A percentile compares a stretch with the other conserved stretches of the same genome.
These are phyloP conservation scores for Linepithema humile DNA, from an alignment of 1,140 invertebrate species.

Conservation along the genomic window DNA sequence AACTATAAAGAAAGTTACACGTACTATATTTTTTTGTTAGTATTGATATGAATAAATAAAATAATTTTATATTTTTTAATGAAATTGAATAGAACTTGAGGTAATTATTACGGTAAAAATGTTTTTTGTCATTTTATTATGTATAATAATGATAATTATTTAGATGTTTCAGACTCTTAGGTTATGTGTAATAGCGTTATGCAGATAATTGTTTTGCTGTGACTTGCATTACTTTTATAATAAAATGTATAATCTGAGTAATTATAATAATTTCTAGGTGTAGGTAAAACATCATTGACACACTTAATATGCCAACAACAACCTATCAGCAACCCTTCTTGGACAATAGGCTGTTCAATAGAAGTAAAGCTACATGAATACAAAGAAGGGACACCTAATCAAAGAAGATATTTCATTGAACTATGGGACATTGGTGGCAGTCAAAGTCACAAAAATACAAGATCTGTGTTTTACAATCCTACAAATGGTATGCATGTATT, in stretches of 20 bases:
- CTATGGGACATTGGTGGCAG: conserved; percentile 98
- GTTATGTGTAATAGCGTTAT: neutral
- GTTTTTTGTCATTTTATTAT: too few relatives aligned
- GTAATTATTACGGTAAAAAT: conserved; percentile 25
- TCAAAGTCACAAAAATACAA: conserved; percentile 94
- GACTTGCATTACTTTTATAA: neutral
- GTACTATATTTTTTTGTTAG: conserved; percentile 1
- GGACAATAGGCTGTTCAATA: conserved; percentile 97
- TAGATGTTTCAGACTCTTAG: neutral
- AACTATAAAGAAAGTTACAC: conserved; percentile 59
- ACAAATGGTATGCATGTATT: conserved; percentile 91
- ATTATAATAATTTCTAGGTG: conserved; percentile 84
- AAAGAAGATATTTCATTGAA: conserved; percentile 97
- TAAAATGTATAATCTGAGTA: neutral
- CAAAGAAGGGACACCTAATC: conserved; percentile 96
- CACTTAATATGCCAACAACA: conserved; percentile 96
- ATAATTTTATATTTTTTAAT: neutral
- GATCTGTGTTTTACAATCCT: conserved; percentile 96
- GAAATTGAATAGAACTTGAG: too few relatives aligned
- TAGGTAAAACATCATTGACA: conserved; percentile 97
- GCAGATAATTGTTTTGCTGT: neutral
- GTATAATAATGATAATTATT: neutral
- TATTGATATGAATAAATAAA: neutral
- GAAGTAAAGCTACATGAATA: conserved; percentile 98
- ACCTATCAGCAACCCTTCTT: conserved; percentile 92